Percentiles rank a stretch among this genome's conserved stretches.
Conservation (phyloP, 2,888 invertebrate genomes). For the Blastobasis lacticolella region DNA sequence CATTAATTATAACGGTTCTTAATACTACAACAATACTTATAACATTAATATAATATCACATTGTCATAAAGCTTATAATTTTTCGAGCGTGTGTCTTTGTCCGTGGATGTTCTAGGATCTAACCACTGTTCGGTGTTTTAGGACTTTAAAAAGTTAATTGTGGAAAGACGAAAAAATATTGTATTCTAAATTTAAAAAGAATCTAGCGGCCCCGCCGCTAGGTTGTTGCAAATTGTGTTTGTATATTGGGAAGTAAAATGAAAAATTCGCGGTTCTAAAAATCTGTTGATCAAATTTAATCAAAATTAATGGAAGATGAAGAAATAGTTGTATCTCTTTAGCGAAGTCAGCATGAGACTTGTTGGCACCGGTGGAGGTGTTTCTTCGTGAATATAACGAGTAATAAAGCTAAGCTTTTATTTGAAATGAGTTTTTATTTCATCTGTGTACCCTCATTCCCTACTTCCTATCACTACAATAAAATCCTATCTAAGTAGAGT, state of each 20-base stretch:
- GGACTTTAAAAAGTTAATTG: conserved; percentile 53
- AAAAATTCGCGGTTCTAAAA: conserved; percentile 57
- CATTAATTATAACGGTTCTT: conserved; percentile 71
- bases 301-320: conserved; percentile 53
- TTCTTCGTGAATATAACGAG: conserved; percentile 81
- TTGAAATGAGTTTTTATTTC: conserved; percentile 69
- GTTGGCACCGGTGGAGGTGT: conserved; percentile 70
- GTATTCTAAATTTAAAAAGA: conserved; percentile 42
- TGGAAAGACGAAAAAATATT: conserved; percentile 38
- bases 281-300: conserved; percentile 57
- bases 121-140: conserved; percentile 71
- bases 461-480: too few relatives aligned
- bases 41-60: conserved; percentile 71
- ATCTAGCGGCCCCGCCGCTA: conserved; percentile 20
- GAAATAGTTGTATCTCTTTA: conserved; percentile 55
- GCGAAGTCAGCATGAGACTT: conserved; percentile 45
- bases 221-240: conserved; percentile 46
- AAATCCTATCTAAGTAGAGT: too few relatives aligned
- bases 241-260: conserved; percentile 31
- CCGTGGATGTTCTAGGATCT: conserved; percentile 70
- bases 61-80: conserved; percentile 74
- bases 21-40: conserved; percentile 69
- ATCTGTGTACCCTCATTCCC: background rate
- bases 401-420: conserved; percentile 86
- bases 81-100: conserved; percentile 75